A percentile compares a stretch with the other conserved stretches of the same genome.
Conservation (phyloP, 2,113 vertebrate genomes). For the Hymenochirus boettgeri region DNA sequence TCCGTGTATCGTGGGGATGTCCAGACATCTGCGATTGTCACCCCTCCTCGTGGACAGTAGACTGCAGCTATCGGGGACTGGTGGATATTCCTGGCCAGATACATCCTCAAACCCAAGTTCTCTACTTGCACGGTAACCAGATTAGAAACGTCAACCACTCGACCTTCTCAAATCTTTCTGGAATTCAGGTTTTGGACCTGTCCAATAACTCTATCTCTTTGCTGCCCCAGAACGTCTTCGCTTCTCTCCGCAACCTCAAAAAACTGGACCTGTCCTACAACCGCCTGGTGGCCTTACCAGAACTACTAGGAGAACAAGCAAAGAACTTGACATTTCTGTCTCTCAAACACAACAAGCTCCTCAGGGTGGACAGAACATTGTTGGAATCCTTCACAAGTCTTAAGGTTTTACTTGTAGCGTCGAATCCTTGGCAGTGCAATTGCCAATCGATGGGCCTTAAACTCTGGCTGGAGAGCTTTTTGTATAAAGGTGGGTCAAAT, state of each 20-base stretch:
- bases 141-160: conserved; percentile 76
- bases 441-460: conserved; percentile 87
- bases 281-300: conserved; percentile 73
- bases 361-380: conserved; percentile 72
- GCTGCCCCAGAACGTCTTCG: conserved; percentile 72
- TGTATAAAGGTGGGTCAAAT: conserved; percentile 77
- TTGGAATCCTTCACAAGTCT: conserved; percentile 79
- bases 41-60: conserved; percentile 70
- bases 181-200: conserved; percentile 79
- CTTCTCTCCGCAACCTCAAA: conserved; percentile 72
- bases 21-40: conserved; percentile 81
- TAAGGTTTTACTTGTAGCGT: conserved; percentile 73
- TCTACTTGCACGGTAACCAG: conserved; percentile 84
- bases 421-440: conserved; percentile 91
- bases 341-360: conserved; percentile 78
- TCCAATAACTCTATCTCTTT: conserved; percentile 86
- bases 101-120: conserved; percentile 74
- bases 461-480: conserved; percentile 92
- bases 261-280: conserved; percentile 89
- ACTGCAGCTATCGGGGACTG: conserved; percentile 80
- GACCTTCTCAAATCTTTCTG: conserved; percentile 71
- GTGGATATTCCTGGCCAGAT: conserved; percentile 74
- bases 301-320: conserved; percentile 71
- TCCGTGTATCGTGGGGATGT: conserved; percentile 58
- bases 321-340: conserved; percentile 81